These are phyloP conservation scores for Mayetiola destructor DNA, from an alignment of 2,888 invertebrate species.

Conservation along the genomic window DNA sequence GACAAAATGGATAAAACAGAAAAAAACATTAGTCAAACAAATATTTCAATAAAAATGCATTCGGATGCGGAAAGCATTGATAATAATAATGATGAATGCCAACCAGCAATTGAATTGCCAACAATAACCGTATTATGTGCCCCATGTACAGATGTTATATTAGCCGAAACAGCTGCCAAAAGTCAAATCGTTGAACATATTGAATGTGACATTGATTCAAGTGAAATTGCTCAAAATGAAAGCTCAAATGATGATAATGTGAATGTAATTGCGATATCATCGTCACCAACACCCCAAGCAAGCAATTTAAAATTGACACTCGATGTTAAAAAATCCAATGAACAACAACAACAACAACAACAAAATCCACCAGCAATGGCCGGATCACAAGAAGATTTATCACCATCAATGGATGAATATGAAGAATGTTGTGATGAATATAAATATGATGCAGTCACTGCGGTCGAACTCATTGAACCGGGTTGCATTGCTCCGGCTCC, in stretches of 20 bases:
- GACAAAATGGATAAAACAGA: neutral
- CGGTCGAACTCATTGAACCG: slow-evolving; percentile 24
- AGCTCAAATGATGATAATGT: neutral
- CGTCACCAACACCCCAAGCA: neutral
- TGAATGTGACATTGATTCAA: neutral
- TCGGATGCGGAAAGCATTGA: neutral
- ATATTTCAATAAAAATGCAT: neutral
- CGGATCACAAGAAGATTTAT: slow-evolving; percentile 30
- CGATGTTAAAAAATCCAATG: slow-evolving; percentile 14
- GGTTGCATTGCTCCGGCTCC: slow-evolving; percentile 31
- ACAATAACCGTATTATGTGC: slow-evolving; percentile 6
- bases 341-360: slow-evolving; percentile 20
- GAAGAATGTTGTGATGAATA: slow-evolving; percentile 28
- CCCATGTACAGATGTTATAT: neutral
- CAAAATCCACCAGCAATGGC: slow-evolving; percentile 33
- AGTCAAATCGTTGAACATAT: neutral
- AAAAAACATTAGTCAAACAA: neutral
- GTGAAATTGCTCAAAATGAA: neutral
- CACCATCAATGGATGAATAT: slow-evolving; percentile 34
- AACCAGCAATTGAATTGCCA: neutral
- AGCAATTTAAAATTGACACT: slow-evolving; percentile 6
- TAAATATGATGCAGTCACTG: slow-evolving; percentile 28
- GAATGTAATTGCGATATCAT: neutral
- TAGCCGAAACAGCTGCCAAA: neutral
- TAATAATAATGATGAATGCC: slow-evolving; percentile 1